Evolutionary conservation across 2,888 invertebrate species (phyloP), one percentile per base, ranked within the genome.

Genomic region (Drosophila affinis): DNA sequence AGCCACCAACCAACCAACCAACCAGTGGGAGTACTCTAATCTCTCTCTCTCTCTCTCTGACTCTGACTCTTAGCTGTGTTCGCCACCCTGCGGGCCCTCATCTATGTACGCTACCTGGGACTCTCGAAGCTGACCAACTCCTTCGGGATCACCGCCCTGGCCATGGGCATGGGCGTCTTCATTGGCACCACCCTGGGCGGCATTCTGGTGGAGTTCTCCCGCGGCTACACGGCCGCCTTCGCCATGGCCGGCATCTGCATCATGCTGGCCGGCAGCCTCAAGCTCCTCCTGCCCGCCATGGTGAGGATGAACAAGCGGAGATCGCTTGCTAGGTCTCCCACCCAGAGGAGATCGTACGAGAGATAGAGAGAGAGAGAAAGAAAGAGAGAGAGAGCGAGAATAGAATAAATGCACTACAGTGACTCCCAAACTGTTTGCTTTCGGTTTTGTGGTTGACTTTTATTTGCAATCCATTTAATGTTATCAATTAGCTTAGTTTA

Each of bases 81-180:
- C 89, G 94, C 96, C 9, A 95, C 96, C 0, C 92, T 97, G 54
- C 94, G 96, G 72, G 95, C 97, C 27, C 94, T 97, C 57, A 93
- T 97, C 58, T 93, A 96, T 62, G 96, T 96, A 9, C 96, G 96
- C 79, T 92, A 96, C 18, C 90, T 97, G 60, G 96, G 97, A 0
- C 92, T 97, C 76, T 95, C 96, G 72, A 95, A 95, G 84, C 91
- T 97, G 70, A 96, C 96, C 17, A 97, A 96, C 90, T 95, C 96
- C 27, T 96, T 96, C 91, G 97, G 97, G 18, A 91, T 97, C 32
- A 93, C 95, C 12, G 93, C 96, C 53, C 92, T 97, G 79, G 95
- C 96, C 87, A 96, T 96, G 93, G 96, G 96, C 5, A 86, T 95
- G 52, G 96, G 95, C 2, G 95, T 95, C 0, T 93, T 95, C 10